A percentile compares a stretch with the other conserved stretches of the same genome.
Conservation (phyloP, 2,888 invertebrate species). For the Ophion ellenae region DNA sequence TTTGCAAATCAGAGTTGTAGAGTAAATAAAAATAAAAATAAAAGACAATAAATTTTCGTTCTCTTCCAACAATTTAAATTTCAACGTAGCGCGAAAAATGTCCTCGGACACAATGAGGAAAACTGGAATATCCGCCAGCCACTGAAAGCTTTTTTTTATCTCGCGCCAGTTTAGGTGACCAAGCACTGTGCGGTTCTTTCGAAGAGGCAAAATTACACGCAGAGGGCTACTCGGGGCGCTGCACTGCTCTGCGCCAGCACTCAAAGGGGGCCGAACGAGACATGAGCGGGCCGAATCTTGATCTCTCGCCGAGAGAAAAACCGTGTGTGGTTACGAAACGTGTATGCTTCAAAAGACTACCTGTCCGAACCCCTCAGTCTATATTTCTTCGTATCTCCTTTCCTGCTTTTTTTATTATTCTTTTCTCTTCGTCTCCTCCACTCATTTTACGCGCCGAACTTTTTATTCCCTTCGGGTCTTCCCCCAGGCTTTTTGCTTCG, state of each 20-base stretch:
- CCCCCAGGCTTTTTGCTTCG: neutral
- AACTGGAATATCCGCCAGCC: no score
- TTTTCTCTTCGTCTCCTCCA: neutral
- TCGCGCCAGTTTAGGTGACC: no score
- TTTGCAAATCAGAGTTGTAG: no score
- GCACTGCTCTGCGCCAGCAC: conserved; percentile 11
- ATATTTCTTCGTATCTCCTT: conserved; percentile 32
- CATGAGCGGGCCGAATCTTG: conserved; percentile 29
- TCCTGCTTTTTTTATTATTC: neutral
- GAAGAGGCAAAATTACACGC: conserved; percentile 13
- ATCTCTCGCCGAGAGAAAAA: conserved; percentile 11
- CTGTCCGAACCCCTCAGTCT: conserved; percentile 52
- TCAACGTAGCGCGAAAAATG: no score
- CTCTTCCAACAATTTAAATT: no score
- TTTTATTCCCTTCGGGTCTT: conserved; percentile 8
- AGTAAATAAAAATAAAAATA: no score
- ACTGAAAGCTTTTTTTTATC: no score
- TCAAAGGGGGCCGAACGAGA: conserved; percentile 56
- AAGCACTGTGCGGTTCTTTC: neutral
- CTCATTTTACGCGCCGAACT: neutral
- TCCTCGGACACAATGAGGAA: no score
- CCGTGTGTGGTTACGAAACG: no score
- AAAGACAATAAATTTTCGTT: no score
- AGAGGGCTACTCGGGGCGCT: neutral
- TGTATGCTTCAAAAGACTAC: conserved; percentile 61